Evolutionary conservation across 1,140 invertebrate genomes (phyloP).

Genomic region (Hermetia illucens): DNA sequence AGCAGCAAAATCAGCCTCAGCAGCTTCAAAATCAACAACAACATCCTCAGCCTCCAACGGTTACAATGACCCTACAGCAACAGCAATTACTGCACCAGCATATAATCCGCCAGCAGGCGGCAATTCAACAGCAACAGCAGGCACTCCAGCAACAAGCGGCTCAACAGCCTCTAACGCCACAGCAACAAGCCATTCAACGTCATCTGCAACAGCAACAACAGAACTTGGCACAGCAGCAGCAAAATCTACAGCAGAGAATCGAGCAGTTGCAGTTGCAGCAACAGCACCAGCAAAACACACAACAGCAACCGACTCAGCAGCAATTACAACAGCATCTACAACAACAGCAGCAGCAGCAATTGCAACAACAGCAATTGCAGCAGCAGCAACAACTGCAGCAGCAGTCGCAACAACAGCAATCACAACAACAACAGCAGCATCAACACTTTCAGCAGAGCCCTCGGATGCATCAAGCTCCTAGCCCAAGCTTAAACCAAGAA

Average conservation of each 20-base stretch:
- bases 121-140: slow-evolving; percentile 23
- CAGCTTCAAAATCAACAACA: slow-evolving; percentile 7
- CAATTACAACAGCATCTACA: slow-evolving; percentile 5
- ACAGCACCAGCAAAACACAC: slow-evolving; percentile 13
- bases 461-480: too few relatives aligned
- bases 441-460: slow-evolving; percentile 10
- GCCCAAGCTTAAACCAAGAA: slow-evolving; percentile 3
- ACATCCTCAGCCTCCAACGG: slow-evolving; percentile 11
- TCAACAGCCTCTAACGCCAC: slow-evolving; percentile 14
- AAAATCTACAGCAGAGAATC: slow-evolving; percentile 8
- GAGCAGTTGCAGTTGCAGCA: slow-evolving; percentile 11
- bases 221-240: slow-evolving; percentile 13
- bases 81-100: slow-evolving; percentile 25
- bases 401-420: slow-evolving; percentile 28
- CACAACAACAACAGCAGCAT: slow-evolving; percentile 24
- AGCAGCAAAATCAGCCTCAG: too few relatives aligned
- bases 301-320: slow-evolving; percentile 16
- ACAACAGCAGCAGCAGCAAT: slow-evolving; percentile 15
- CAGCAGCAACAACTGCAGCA: slow-evolving; percentile 7
- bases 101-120: slow-evolving; percentile 19
- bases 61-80: slow-evolving; percentile 2
- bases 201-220: slow-evolving; percentile 19
- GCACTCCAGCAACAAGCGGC: slow-evolving; percentile 28
- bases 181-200: slow-evolving; percentile 13
- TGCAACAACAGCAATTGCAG: slow-evolving; percentile 10